Conservation (phyloP, 1,140 invertebrate species). For the Tetramorium simillimum region DNA sequence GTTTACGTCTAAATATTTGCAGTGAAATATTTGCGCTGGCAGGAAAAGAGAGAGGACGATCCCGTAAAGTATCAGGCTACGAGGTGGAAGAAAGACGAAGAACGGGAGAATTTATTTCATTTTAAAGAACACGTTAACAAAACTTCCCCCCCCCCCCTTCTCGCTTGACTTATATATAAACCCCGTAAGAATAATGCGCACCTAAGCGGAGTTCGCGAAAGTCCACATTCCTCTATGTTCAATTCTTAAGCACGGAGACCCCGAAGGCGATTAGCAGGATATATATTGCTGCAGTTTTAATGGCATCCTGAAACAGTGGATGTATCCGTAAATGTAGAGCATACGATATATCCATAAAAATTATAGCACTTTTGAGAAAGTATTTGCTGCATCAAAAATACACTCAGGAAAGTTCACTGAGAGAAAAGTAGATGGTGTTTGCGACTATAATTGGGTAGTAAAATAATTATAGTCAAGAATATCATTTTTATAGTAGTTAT, state of each 20-base stretch:
- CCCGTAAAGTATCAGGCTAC: background rate
- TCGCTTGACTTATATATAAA: slow-evolving; percentile 63
- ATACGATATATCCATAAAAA: background rate
- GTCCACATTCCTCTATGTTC: slow-evolving; percentile 18
- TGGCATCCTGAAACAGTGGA: slow-evolving; percentile 24
- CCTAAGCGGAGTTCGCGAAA: slow-evolving; percentile 32
- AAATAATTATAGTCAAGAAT: no score
- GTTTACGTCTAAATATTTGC: slow-evolving; percentile 61
- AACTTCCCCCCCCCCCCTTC: slow-evolving; percentile 16
- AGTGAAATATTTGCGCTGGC: slow-evolving; percentile 28
- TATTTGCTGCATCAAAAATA: background rate
- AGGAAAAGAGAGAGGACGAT: background rate
- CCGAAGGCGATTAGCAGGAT: slow-evolving; percentile 29
- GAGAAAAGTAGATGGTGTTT: no score
- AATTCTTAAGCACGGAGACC: slow-evolving; percentile 41
- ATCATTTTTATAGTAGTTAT: no score
- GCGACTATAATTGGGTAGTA: no score
- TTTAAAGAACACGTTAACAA: slow-evolving; percentile 58
- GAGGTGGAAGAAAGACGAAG: background rate
- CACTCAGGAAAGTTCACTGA: no score
- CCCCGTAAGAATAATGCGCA: slow-evolving; percentile 50
- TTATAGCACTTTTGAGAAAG: background rate
- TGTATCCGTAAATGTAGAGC: slow-evolving; percentile 13
- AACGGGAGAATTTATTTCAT: slow-evolving; percentile 61
- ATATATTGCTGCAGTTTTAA: slow-evolving; percentile 36